These are phyloP conservation scores for Ivindomyrus marchei DNA, from an alignment of 2,113 vertebrate genomes.

Conservation along the genomic window DNA sequence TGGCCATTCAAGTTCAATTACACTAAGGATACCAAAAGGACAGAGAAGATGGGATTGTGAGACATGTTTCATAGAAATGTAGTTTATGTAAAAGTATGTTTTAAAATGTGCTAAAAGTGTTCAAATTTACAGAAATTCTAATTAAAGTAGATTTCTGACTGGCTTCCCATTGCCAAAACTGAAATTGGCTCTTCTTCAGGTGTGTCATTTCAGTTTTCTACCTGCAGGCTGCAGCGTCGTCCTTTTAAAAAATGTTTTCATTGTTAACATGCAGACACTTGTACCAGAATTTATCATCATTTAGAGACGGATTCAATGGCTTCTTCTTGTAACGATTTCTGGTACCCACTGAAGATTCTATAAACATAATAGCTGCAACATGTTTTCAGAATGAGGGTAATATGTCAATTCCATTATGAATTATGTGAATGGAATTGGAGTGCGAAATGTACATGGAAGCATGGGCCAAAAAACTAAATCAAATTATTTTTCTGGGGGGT, in stretches of 20 bases:
- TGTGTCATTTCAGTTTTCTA: slow-evolving; percentile 56
- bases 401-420: background rate
- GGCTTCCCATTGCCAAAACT: background rate
- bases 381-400: background rate
- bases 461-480: background rate
- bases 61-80: background rate
- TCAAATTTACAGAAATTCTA: background rate
- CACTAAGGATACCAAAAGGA: background rate
- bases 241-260: slow-evolving; percentile 21
- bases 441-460: background rate
- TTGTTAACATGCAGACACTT: background rate
- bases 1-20: background rate
- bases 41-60: background rate
- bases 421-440: background rate
- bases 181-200: background rate
- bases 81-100: background rate
- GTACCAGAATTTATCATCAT: background rate
- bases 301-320: background rate
- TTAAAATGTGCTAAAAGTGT: background rate
- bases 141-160: background rate
- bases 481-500: background rate
- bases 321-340: background rate
- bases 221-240: slow-evolving; percentile 82
- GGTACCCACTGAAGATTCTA: background rate
- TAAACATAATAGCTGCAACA: background rate